Base-by-base conservation (phyloP, 2,888 invertebrate species). In the Psylliodes chrysocephalus region DNA sequence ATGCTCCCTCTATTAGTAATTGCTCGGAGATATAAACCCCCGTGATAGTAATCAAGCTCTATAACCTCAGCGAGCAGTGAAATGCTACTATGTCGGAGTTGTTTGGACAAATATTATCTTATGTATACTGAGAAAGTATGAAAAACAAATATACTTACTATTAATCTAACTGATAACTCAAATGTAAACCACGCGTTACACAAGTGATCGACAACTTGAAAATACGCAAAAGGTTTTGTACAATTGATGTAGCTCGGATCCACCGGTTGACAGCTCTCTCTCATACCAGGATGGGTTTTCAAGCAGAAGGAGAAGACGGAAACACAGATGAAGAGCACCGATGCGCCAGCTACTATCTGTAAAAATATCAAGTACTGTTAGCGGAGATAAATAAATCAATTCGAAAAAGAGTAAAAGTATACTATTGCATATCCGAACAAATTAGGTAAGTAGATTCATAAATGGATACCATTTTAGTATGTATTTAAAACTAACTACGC, bases 131-230 rank as follows among this genome's bases (percentile, higher is more conserved):
- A n/a, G n/a, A n/a, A n/a, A n/a, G n/a, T n/a, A n/a, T n/a, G n/a
- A n/a, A n/a, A n/a, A n/a, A n/a, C n/a, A n/a, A n/a, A n/a, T 53
- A 69, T 71, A 90, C 91, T 89, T 80, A 96, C 96, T 81, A 95
- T 88, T 78, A 93, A 90, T 73, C 96, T 87, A 63, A 95, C 91
- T 59, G 92, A 86, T 66, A 98, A 89, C 80, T 98, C 97, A 75
- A 97, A 91, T 1, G 96, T 95, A 84, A 98, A 97, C 96, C 96
- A 98, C 30, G 94, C 91, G 79, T 97, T 97, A 85, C 96, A 96
- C 57, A 95, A 89, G 76, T 95, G 89, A 78, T 97, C 96, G 64
- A 97, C 91, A 78, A 93, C 95, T 83, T 95, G 93, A 85, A 97
- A 96, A 35, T 93, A 91, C 38, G 87, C 79, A 69, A 81, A 77